A percentile compares a stretch with the other conserved stretches of the same genome.
phyloP scores from a whole-genome alignment of 2,113 vertebrate species.

The Nibea coibor region DNA sequence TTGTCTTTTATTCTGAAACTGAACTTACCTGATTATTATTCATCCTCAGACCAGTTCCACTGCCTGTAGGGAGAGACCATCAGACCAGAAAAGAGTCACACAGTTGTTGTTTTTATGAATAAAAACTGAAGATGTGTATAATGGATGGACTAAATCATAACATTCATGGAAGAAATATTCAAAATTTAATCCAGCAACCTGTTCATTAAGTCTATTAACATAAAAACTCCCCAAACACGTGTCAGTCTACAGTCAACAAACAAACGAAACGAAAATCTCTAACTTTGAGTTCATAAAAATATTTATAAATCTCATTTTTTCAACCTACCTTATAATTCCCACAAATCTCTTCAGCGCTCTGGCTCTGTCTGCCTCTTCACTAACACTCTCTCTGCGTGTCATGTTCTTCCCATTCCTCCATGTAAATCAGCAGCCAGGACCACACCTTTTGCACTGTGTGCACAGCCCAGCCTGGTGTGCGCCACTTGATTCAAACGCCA shows the following conservation, averaged over 20 bases:
- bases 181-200: neutral
- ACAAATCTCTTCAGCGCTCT: neutral
- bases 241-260: no score
- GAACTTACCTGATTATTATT: conserved; percentile 41
- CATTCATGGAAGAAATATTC: neutral
- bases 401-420: neutral
- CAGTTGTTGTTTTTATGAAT: neutral
- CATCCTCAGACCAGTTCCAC: conserved; percentile 46
- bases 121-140: neutral
- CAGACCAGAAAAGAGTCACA: conserved; percentile 9
- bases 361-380: neutral
- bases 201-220: neutral
- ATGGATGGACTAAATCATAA: neutral
- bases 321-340: conserved; percentile 17
- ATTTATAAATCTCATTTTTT: neutral
- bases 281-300: neutral
- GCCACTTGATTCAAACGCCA: neutral
- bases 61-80: neutral
- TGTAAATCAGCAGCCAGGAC: conserved; percentile 60
- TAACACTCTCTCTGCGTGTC: neutral
- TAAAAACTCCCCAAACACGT: neutral
- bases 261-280: neutral
- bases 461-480: conserved; percentile 4
- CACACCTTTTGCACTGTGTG: conserved; percentile 66
- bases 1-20: neutral